phyloP scores from a whole-genome alignment of 2,888 invertebrate genomes.

The Nomada flava region DNA sequence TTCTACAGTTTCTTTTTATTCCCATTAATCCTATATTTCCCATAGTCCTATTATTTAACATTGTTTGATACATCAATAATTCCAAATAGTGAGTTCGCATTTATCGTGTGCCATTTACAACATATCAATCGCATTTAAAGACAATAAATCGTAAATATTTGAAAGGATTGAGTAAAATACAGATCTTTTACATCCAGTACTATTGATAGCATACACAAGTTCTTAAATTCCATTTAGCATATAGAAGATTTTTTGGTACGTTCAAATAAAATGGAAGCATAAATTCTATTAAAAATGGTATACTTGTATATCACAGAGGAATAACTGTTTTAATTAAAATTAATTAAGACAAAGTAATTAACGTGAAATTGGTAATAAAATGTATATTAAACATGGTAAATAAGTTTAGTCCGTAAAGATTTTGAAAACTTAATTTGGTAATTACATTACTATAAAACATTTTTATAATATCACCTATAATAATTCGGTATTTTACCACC shows the following conservation, averaged over 20 bases:
- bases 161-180: background rate
- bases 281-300: background rate
- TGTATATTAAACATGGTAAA: constrained; percentile 14
- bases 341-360: background rate
- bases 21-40: background rate
- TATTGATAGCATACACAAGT: background rate
- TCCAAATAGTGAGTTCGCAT: background rate
- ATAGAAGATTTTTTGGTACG: constrained; percentile 1
- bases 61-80: background rate
- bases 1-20: too few relatives aligned
- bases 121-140: constrained; percentile 1
- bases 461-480: background rate
- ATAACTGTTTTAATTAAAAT: constrained; percentile 11
- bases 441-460: background rate
- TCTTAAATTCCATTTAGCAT: background rate
- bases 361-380: constrained; percentile 5
- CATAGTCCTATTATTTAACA: background rate
- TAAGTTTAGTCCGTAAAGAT: background rate
- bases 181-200: constrained; percentile 16
- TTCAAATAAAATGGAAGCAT: background rate
- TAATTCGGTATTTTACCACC: background rate
- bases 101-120: constrained; percentile 11
- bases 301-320: constrained; percentile 22
- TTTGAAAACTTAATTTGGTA: background rate
- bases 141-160: background rate